A percentile compares a stretch with the other conserved stretches of the same genome.
These are phyloP conservation scores for Esox niger DNA, from an alignment of 2,113 vertebrate species.

Conservation along the genomic window DNA sequence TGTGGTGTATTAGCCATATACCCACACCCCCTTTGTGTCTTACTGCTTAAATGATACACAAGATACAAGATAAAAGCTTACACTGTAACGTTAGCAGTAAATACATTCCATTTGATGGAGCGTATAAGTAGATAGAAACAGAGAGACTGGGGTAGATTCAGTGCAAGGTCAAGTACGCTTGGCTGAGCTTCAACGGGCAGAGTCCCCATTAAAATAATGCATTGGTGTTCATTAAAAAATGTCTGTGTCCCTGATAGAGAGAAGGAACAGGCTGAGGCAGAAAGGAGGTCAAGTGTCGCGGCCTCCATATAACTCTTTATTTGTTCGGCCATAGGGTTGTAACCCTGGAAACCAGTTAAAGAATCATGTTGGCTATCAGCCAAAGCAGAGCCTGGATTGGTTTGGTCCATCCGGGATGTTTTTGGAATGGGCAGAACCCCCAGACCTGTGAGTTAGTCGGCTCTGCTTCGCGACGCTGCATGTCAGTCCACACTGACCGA, in stretches of 20 bases:
- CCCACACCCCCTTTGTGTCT: too few relatives aligned
- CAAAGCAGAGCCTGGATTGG: neutral
- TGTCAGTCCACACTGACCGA: neutral
- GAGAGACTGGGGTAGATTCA: neutral
- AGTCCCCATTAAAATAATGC: neutral
- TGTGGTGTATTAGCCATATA: too few relatives aligned
- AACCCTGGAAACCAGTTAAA: conserved; percentile 51
- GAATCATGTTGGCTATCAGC: conserved; percentile 28
- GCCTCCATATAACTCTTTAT: conserved; percentile 55
- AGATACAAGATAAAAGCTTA: neutral
- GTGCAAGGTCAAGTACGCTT: neutral
- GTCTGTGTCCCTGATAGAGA: conserved; percentile 25
- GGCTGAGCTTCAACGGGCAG: neutral
- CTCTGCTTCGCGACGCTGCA: neutral
- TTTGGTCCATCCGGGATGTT: conserved; percentile 35
- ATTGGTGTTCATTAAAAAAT: neutral
- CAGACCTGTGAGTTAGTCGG: conserved; percentile 16
- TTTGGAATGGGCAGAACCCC: conserved; percentile 6
- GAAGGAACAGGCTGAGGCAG: conserved; percentile 28
- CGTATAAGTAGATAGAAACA: neutral
- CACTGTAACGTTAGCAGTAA: too few relatives aligned
- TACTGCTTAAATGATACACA: neutral
- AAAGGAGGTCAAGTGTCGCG: conserved; percentile 48
- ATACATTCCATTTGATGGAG: neutral
- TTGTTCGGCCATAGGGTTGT: conserved; percentile 48